phyloP scores from a whole-genome alignment of 2,797 vertebrate genomes.

The Linurgus olivaceus region DNA sequence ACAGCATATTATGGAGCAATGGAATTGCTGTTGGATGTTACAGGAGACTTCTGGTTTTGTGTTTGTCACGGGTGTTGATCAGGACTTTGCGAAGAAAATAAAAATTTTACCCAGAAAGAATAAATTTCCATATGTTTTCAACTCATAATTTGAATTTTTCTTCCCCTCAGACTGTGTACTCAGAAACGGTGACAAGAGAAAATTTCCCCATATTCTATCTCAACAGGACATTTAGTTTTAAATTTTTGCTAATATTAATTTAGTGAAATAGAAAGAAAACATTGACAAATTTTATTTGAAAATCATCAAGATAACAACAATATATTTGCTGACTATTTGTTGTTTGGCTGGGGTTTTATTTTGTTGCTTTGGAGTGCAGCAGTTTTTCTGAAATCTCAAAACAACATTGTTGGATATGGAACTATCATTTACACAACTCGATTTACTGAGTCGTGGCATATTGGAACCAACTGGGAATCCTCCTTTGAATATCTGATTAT shows the following conservation, averaged over 20 bases:
- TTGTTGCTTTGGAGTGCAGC: not conserved
- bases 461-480: not conserved
- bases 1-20: not conserved
- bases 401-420: not conserved
- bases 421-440: not conserved
- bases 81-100: not conserved
- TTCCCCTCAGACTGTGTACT: not conserved
- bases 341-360: not conserved
- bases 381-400: not conserved
- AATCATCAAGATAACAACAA: not conserved
- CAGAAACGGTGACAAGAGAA: not conserved
- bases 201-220: not conserved
- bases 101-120: not conserved
- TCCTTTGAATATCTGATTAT: slow-evolving; percentile 61
- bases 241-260: not conserved
- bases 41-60: not conserved
- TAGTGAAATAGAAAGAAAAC: not conserved
- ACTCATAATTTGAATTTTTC: not conserved
- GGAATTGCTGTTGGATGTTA: not conserved
- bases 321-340: not conserved
- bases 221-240: not conserved
- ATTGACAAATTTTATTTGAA: not conserved
- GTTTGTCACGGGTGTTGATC: not conserved
- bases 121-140: not conserved
- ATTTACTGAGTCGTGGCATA: not conserved